Evolutionary conservation across 2,113 vertebrate species (phyloP), one percentile per base, ranked within the genome.

Genomic region (Pardalotus punctatus): DNA sequence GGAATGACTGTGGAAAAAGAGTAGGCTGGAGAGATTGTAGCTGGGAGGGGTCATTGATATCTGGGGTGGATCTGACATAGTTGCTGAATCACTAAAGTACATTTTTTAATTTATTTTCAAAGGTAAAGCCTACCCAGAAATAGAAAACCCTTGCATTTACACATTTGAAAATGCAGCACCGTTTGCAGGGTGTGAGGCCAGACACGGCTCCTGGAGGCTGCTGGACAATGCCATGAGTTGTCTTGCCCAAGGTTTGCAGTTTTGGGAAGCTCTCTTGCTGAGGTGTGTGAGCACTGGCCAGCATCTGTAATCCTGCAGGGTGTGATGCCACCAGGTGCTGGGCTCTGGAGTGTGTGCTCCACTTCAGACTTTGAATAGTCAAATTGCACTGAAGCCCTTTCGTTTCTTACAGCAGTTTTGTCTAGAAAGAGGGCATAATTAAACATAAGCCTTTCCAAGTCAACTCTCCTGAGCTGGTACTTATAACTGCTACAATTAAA

Each of bases 201-300:
- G 27, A 13, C 11, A 0, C 3, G 4, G 1, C 40, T 33, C 56
- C 38, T 1, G 0, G 3, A 76, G 67, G 66, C n/a, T 4, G 14
- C 64, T 25, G 12, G 29, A 5, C 12, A 6, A 14, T 5, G 60
- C 0, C 1, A 6, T 36, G 77, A 35, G 65, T 50, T 72, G 53
- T 45, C 50, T 43, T 33, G 33, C 42, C 45, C 11, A 12, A 42
- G 53, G 28, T 57, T 60, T 72, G 61, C 47, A 71, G 43, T 33
- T 88, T 70, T 15, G 85, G 64, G 51, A 35, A 62, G 71, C 35
- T 57, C 18, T 54, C 38, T 62, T 42, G 60, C 19, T 22, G 57
- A 76, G 45, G 31, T 47, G 18, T 76, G 65, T 48, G 70, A 74
- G 24, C 5, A 3, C 7, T 1, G 19, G 31, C 28, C 57, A 12